Conservation (phyloP, 2,888 invertebrate genomes). For the Marasmarcha lunaedactyla region DNA sequence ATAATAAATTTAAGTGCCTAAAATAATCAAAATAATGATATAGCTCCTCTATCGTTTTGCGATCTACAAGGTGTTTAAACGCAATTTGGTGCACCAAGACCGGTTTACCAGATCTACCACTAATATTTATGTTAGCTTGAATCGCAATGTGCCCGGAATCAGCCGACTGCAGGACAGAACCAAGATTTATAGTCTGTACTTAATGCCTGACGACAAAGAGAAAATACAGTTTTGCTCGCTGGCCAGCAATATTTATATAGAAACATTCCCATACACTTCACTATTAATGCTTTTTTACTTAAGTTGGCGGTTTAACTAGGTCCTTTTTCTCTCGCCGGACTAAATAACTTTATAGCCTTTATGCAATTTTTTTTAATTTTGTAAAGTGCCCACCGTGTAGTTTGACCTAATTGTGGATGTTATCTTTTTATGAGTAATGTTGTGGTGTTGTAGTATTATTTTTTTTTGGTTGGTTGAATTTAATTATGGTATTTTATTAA, state of each 20-base stretch:
- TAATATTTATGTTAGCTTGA: no score
- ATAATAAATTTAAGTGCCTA: no score
- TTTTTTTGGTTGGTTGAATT: background rate
- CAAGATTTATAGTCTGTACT: conserved; percentile 56
- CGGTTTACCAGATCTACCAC: no score
- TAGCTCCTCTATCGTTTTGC: no score
- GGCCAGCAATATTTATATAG: background rate
- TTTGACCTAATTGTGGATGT: background rate
- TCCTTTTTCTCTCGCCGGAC: background rate
- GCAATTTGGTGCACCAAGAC: no score
- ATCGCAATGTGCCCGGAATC: background rate
- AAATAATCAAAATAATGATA: no score
- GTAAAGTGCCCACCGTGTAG: background rate
- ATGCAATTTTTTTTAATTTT: background rate
- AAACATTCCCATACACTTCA: background rate
- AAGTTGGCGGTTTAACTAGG: background rate
- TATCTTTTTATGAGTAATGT: background rate
- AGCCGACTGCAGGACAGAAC: background rate
- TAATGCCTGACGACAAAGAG: conserved; percentile 56
- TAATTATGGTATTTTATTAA: no score
- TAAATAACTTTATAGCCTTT: background rate
- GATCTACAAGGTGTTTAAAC: no score
- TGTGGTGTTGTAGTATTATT: background rate
- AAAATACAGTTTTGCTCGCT: conserved; percentile 24
- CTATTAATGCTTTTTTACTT: background rate